phyloP scores from a whole-genome alignment of 2,113 vertebrate species.

The Cercopithecus mona region DNA sequence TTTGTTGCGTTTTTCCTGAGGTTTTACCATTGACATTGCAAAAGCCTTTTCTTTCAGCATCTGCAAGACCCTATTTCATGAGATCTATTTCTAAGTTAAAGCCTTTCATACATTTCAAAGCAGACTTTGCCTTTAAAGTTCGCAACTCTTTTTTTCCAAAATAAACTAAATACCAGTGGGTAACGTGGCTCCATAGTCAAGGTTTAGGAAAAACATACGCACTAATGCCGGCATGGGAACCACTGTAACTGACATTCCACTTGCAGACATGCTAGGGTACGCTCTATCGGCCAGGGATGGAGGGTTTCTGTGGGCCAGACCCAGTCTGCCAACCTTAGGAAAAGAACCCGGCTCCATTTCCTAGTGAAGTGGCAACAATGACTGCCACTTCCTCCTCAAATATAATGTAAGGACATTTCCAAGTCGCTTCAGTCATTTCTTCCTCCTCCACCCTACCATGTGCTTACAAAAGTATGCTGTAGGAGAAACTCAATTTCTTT shows the following conservation, averaged over 20 bases:
- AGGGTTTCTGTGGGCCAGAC: background rate
- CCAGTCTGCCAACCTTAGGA: background rate
- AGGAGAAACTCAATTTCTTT: background rate
- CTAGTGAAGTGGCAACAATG: background rate
- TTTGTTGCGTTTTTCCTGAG: background rate
- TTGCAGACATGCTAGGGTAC: background rate
- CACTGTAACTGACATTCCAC: background rate
- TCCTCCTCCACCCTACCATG: background rate
- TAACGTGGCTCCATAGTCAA: background rate
- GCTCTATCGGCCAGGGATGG: background rate
- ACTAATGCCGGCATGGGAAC: background rate
- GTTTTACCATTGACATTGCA: slow-evolving; percentile 27
- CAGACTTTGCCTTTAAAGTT: slow-evolving; percentile 35
- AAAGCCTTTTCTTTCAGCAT: slow-evolving; percentile 45
- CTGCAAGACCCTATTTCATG: background rate
- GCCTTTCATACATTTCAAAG: slow-evolving; percentile 24
- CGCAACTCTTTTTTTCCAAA: slow-evolving; percentile 41
- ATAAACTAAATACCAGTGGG: background rate
- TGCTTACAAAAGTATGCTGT: background rate
- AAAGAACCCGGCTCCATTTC: background rate
- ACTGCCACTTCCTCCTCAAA: background rate
- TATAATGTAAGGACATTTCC: background rate
- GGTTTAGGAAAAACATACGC: background rate
- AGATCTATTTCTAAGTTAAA: slow-evolving; percentile 14
- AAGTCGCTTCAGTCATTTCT: background rate